Base-by-base conservation (phyloP, 1,140 invertebrate species). In the Tribolium castaneum region DNA sequence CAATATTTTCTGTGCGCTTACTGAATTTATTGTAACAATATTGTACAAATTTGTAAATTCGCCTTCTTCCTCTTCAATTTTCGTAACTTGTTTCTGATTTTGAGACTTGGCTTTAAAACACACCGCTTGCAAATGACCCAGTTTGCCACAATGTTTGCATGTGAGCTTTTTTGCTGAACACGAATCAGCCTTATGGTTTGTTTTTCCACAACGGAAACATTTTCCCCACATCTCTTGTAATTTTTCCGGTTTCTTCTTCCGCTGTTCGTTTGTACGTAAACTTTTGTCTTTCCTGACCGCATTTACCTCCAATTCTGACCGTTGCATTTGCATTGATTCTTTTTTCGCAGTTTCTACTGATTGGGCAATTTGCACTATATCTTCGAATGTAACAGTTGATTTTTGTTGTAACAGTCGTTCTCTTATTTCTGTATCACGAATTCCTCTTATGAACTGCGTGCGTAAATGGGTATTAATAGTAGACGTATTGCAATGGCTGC, bases 391-490 rank as follows among this genome's bases (percentile, higher is more conserved):
- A 10, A 34, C 13, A 25, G 74, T 19, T 35, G 34, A 14, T 51
- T 66, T 75, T 45, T 75, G 73, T 25, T 83, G 80, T 14, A 83
- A 45, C 3, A 84, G 6, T 34, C 80, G 12, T 79, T 83, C 82
- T n/a, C 81, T 39, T 6, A 82, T 82, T 1, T 66, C 35, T 12
- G 52, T 78, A 59, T 84, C n/a, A n/a, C n/a, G n/a, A n/a, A n/a
- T 62, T 49, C 83, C 83, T 62, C 84, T 77, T 10, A 84, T 82
- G 71, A 84, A 85, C 66, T 85, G 82, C 5, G 82, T 80, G 71
- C 81, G 76, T 2, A 84, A 56, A 70, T 84, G 82, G 50, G 76
- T 80, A 30, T 84, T 81, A 7, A 81, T 56, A 12, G 82, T 76
- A 19, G 82, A 81, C n/a, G 9, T 12, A 4, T 75, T 76, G 25